Percentiles rank a stretch among this genome's conserved stretches.
phyloP scores from a whole-genome alignment of 1,140 invertebrate species.

The Oedothorax gibbosus region DNA sequence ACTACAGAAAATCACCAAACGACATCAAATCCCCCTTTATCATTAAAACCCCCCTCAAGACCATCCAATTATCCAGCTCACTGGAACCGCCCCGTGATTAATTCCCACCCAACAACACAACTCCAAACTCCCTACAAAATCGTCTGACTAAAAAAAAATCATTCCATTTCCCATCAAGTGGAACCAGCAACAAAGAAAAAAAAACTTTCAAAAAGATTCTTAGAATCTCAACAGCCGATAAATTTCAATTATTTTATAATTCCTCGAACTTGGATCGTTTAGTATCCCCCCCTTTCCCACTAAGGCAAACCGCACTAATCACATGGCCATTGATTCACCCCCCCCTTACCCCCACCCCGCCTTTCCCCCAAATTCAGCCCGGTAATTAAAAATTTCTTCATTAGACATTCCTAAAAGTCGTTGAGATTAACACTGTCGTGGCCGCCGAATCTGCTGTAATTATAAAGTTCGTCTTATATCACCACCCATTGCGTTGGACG shows the following conservation, averaged over 20 bases:
- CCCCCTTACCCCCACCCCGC: not conserved
- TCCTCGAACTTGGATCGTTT: slow-evolving; percentile 27
- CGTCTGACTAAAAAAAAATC: slow-evolving; percentile 11
- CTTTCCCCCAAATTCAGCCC: slow-evolving; percentile 19
- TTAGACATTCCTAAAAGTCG: slow-evolving; percentile 24
- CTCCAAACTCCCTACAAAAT: not conserved
- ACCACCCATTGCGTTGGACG: not conserved
- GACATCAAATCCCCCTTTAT: not conserved
- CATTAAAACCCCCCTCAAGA: not conserved
- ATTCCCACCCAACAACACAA: slow-evolving; percentile 16
- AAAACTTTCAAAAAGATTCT: slow-evolving; percentile 31
- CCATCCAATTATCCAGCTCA: slow-evolving; percentile 9
- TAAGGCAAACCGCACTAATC: slow-evolving; percentile 56
- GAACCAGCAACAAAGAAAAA: not conserved
- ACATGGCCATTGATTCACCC: slow-evolving; percentile 46
- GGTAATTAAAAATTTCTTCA: slow-evolving; percentile 58
- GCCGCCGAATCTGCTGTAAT: slow-evolving; percentile 33
- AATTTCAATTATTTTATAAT: slow-evolving; percentile 60
- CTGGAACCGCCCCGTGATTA: slow-evolving; percentile 23
- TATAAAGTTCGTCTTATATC: slow-evolving; percentile 32
- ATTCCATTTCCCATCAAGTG: not conserved
- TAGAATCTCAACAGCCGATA: slow-evolving; percentile 45
- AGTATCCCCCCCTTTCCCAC: slow-evolving; percentile 5
- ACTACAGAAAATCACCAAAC: not conserved
- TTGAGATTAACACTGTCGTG: slow-evolving; percentile 47